Base-by-base conservation (phyloP, 2,113 vertebrate species). In the Cheilinus undulatus region DNA sequence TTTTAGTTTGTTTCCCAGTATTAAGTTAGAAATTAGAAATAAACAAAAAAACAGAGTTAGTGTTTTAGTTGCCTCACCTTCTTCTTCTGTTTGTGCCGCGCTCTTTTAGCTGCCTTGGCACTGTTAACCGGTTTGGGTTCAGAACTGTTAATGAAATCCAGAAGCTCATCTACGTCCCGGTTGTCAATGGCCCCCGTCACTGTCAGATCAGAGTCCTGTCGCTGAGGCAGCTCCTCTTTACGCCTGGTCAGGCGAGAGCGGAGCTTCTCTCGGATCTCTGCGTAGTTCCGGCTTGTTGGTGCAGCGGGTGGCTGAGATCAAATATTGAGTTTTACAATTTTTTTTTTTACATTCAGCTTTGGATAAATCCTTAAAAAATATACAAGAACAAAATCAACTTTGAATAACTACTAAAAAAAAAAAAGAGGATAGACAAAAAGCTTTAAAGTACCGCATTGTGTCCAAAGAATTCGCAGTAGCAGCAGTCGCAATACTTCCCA, bases 381-480 rank as follows among this genome's bases (percentile, higher is more conserved):
- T 13, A 1, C 3, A 15, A 40, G 2, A 27, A 23, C 14, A 42
- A 19, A 19, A 1, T 19, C 6, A 50, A 54, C 5, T 56, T 3
- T 52, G 19, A 52, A 36, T 23, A 13, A 54, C 15, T 23, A 51
- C 3, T 48, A 27, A 3, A 19, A 74, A 75, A 54, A 45, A 3
- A 2, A 20, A n/a, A 9, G n/a, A 17, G n/a, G n/a, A n/a, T n/a
- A n/a, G 43, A 52, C 32, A 51, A 54, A 70, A 48, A 20, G 19
- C 24, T 60, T 48, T 45, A 69, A 88, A 91, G 92, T 94, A 99
- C 98, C 95, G 97, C 97, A 0, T 98, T 99, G 91, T 99, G 98
- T 86, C 98, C 98, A 79, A 99, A 99, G 95, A 99, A 99, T 92
- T 99, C 98, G 95, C 98, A 99, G 95, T 99, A 99, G 96, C 98